Evolutionary conservation across 1,140 invertebrate genomes (phyloP).

Genomic region (Drosophila melanogaster): Release_6_plus_ISO1_MT NT_033777.3:15190001-15190500

Average conservation of each 20-base stretch:
- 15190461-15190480: constrained; percentile 52
- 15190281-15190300: constrained; percentile 70
- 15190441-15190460: constrained; percentile 4
- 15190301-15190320: constrained; percentile 60
- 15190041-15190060: constrained; percentile 81
- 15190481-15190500: constrained; percentile 67
- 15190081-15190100: constrained; percentile 82
- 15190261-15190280: constrained; percentile 48
- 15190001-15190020: constrained; percentile 69
- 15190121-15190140: constrained; percentile 80
- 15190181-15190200: background rate
- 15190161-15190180: constrained; percentile 49
- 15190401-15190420: constrained; percentile 42
- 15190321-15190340: constrained; percentile 26
- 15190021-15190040: constrained; percentile 71
- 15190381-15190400: constrained; percentile 39
- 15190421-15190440: constrained; percentile 41
- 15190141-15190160: constrained; percentile 80
- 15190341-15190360: constrained; percentile 35
- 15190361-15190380: constrained; percentile 50
- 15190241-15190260: constrained; percentile 34
- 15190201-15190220: constrained; percentile 49
- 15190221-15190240: constrained; percentile 51
- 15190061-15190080: constrained; percentile 56
- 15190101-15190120: constrained; percentile 80